Evolutionary conservation across 2,113 vertebrate genomes (phyloP).

Genomic region (Rhea pennata): DNA sequence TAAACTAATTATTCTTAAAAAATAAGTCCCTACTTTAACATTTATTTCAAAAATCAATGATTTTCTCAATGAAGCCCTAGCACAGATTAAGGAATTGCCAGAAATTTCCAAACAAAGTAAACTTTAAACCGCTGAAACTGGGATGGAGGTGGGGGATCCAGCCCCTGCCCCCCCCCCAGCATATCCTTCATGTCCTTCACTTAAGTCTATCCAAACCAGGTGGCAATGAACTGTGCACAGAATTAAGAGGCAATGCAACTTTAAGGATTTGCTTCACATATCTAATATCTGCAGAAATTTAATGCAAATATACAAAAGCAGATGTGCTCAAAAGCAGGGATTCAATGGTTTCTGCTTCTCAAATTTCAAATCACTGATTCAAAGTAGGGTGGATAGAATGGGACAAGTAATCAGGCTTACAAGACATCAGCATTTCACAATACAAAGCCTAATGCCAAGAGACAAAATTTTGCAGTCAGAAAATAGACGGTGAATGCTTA

Average conservation of each 20-base stretch:
- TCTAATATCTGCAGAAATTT: not conserved
- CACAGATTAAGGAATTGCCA: not conserved
- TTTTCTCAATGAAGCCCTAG: not conserved
- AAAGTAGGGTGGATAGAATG: not conserved
- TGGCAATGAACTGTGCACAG: not conserved
- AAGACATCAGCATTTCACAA: constrained; percentile 37
- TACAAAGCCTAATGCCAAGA: constrained; percentile 16
- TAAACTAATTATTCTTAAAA: not conserved
- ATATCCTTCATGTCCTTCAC: not conserved
- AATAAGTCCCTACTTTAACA: not conserved
- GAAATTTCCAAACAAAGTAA: not conserved
- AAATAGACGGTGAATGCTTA: constrained; percentile 25
- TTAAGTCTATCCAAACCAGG: not conserved
- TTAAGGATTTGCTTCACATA: not conserved
- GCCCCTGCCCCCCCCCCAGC: not conserved
- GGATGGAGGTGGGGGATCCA: not conserved
- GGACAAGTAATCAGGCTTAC: not conserved
- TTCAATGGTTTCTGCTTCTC: not conserved
- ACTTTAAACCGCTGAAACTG: not conserved
- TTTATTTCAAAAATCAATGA: not conserved
- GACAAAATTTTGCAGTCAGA: constrained; percentile 44
- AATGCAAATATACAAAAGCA: constrained; percentile 3
- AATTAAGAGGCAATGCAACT: not conserved
- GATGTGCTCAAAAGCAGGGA: not conserved
- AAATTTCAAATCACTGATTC: not conserved